Evolutionary conservation across 92 coral and sea anemone genomes (phyloP), one percentile per base, ranked within the genome.

Genomic region (Pocillopora grandis): DNA sequence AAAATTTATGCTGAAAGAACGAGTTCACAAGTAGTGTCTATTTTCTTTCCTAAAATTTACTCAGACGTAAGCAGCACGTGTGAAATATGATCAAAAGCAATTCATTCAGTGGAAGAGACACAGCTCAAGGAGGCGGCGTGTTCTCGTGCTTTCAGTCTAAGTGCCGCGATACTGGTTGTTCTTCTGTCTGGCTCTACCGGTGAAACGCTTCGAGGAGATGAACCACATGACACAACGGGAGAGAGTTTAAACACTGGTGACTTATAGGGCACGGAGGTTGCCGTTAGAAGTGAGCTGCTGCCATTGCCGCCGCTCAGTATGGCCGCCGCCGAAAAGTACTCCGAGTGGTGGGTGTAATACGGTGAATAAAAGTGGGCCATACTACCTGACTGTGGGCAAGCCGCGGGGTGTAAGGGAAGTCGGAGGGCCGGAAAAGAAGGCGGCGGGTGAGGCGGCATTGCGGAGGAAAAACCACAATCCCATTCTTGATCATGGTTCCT

Each of bases 141-240:
- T 79, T 96, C 98, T 85, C 90, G 91, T 14, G 99, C 99, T 31
- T 92, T 82, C 48, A 93, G 83, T 77, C 99, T 92, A 4, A 96
- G 88, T 2, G 98, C 83, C 5, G 97, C 98, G 62, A 96, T 96
- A 76, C 99, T 96, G 55, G 95, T 86, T 16, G 97, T 90, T 62
- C 99, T 76, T 60, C 99, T 90, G 68, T 96, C 98, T 17, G 85
- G 79, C 20, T 85, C 89, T 16, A 71, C 87, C 2, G 89, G 88
- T 27, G 90, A 85, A 61, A 64, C 57, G 42, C 82, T 88, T 35
- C 76, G 86, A 19, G 95, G 98, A 23, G 95, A 85, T 8, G 93
- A 81, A 31, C 91, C 75, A 17, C 76, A 85, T 35, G 92, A 76
- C 15, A 83, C 76, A 36, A 80, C 71, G 42, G 91, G 90, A 16